Evolutionary conservation across 2,888 invertebrate species (phyloP).

Genomic region (Epistrophe grossulariae): DNA sequence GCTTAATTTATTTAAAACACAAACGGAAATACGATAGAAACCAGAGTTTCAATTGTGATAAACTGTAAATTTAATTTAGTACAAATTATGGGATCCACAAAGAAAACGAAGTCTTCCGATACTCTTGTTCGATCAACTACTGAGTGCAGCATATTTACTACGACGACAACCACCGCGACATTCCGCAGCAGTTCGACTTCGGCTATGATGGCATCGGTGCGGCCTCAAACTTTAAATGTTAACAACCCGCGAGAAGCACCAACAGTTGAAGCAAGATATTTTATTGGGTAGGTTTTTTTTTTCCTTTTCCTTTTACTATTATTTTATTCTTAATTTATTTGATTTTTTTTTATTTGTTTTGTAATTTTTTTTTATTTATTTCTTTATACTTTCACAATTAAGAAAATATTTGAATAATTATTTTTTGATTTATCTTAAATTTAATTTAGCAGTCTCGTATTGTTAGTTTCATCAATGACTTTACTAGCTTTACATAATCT

Average conservation of each 20-base stretch:
- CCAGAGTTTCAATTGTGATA: constrained; percentile 33
- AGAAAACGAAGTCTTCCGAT: constrained; percentile 63
- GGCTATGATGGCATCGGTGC: constrained; percentile 77
- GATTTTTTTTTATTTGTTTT: neutral
- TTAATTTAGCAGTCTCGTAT: neutral
- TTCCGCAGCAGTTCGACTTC: constrained; percentile 80
- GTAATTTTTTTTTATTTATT: neutral
- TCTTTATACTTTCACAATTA: too few relatives aligned
- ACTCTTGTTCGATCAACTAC: constrained; percentile 57
- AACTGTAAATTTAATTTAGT: constrained; percentile 2
- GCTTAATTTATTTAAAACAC: neutral
- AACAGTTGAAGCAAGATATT: constrained; percentile 81
- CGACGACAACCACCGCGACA: constrained; percentile 70
- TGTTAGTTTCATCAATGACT: too few relatives aligned
- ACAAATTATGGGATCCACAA: constrained; percentile 61
- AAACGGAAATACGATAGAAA: neutral
- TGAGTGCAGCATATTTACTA: constrained; percentile 61
- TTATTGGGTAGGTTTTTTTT: constrained; percentile 82
- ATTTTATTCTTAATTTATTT: neutral
- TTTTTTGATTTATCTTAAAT: neutral
- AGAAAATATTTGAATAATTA: too few relatives aligned
- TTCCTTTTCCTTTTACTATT: constrained; percentile 34
- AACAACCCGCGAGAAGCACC: constrained; percentile 82
- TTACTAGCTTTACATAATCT: too few relatives aligned
- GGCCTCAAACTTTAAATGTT: constrained; percentile 83